Evolutionary conservation across 2,888 invertebrate species (phyloP), one percentile per base, ranked within the genome.

Genomic region (Yponomeuta plumbellus): DNA sequence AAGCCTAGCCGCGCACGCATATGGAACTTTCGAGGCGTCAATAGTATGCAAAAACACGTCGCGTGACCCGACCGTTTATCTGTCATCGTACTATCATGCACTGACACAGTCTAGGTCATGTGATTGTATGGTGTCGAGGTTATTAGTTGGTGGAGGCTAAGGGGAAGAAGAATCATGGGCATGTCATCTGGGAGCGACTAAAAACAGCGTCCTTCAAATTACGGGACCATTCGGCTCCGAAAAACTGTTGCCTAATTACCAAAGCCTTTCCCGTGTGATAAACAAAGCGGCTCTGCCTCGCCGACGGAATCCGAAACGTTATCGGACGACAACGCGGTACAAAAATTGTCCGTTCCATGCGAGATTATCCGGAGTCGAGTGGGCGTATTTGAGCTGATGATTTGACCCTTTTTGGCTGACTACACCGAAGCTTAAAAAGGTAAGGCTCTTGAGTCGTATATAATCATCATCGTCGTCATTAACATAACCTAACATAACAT

Each of bases 251-350:
- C 11, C 11, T 59, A 59, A 59, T 59, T 59, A 59, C 21, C 13
- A 59, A 22, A 23, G 59, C 59, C 59, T 21, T 59, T 23, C 21
- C 21, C 59, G 59, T 59, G 59, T 21, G 59, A 59, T 59, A 59
- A 59, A 59, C 59, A 59, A 59, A 59, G 23, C 59, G 59, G 13
- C 13, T n/a, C 44, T 3, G 44, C 44, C 44, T 52, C 17, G 17
- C 44, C 44, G 5, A 17, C 44, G 44, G 44, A 52, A 52, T 22
- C 59, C 44, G 52, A 64, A 64, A 57, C 56, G 56, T 34, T 64
- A 64, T 64, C 64, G 23, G 56, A 56, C 22, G 64, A 64, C 56
- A 64, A 64, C 56, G n/a, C 57, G 57, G 11, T 23, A 44, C 44
- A 63, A 63, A 63, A 63, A 63, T 44, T n/a, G 11, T 44, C 40